phyloP scores from a whole-genome alignment of 2,113 vertebrate species.

The Sylvilagus bachmani region DNA sequence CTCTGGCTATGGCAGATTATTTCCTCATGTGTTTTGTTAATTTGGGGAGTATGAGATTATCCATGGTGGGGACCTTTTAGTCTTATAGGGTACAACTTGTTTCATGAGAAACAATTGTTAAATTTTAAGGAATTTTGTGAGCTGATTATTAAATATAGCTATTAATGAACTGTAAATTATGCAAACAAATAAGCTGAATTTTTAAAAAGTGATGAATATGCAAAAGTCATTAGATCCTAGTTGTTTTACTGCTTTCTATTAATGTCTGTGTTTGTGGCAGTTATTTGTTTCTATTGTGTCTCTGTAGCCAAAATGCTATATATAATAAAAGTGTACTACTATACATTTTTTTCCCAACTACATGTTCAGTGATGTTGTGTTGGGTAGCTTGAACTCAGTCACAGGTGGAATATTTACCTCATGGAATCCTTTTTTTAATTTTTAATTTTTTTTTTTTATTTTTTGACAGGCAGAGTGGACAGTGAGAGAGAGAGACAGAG shows the following conservation, averaged over 20 bases:
- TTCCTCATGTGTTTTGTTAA: not conserved
- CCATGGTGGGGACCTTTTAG: not conserved
- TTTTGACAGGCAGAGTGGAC: no score
- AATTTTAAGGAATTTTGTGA: conserved; percentile 47
- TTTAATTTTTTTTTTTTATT: no score
- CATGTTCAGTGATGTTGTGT: not conserved
- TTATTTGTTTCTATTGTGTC: conserved; percentile 19
- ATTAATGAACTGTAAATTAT: conserved; percentile 38
- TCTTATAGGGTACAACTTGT: not conserved
- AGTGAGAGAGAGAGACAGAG: no score
- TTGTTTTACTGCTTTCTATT: conserved; percentile 18
- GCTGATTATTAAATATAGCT: not conserved
- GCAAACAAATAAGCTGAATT: conserved; percentile 27
- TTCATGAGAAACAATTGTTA: conserved; percentile 35
- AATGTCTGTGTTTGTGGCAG: not conserved
- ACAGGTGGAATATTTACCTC: not conserved
- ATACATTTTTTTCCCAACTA: not conserved
- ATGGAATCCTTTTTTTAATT: no score
- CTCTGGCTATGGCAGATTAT: conserved; percentile 14
- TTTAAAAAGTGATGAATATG: conserved; percentile 18
- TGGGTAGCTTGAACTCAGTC: not conserved
- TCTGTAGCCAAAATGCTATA: not conserved
- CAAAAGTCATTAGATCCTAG: conserved; percentile 7
- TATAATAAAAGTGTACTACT: not conserved
- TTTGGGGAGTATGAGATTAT: conserved; percentile 19